Percentiles rank a stretch among this genome's conserved stretches.
Conservation (phyloP, 2,113 vertebrate species). For the Mola mola region DNA sequence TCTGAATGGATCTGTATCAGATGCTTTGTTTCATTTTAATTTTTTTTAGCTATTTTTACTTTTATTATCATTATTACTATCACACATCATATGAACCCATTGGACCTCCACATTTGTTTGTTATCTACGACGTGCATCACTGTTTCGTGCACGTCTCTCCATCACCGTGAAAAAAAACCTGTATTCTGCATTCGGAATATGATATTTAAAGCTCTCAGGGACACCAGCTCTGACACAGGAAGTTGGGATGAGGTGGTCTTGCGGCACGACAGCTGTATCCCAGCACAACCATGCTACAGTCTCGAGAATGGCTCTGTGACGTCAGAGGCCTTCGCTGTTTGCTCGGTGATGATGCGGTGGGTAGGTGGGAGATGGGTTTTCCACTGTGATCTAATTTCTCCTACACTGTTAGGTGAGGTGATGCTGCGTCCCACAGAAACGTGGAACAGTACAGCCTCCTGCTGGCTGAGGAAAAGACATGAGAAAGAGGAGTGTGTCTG, state of each 20-base stretch:
- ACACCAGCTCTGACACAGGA: conserved; percentile 6
- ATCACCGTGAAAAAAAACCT: no score
- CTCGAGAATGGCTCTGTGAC: conserved; percentile 65
- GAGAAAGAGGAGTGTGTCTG: neutral
- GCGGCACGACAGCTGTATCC: conserved; percentile 12
- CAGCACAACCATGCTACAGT: conserved; percentile 22
- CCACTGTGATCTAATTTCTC: conserved; percentile 71
- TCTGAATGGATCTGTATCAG: no score
- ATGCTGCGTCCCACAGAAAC: conserved; percentile 27
- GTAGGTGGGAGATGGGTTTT: conserved; percentile 47
- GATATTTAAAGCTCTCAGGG: no score
- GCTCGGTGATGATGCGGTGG: conserved; percentile 25
- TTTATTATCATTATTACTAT: no score
- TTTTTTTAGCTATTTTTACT: no score
- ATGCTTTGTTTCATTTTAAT: no score
- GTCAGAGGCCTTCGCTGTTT: conserved; percentile 55
- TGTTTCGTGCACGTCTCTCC: no score
- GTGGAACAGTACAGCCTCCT: conserved; percentile 49
- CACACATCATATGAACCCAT: no score
- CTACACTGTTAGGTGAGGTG: conserved; percentile 41
- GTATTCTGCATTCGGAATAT: no score
- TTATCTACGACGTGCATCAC: no score
- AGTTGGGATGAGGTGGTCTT: neutral
- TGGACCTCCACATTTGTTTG: no score
- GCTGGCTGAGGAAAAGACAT: conserved; percentile 17